These are phyloP conservation scores for Notoglanidium macrostoma DNA, from an alignment of 2,797 vertebrate species.

Conservation along the genomic window DNA sequence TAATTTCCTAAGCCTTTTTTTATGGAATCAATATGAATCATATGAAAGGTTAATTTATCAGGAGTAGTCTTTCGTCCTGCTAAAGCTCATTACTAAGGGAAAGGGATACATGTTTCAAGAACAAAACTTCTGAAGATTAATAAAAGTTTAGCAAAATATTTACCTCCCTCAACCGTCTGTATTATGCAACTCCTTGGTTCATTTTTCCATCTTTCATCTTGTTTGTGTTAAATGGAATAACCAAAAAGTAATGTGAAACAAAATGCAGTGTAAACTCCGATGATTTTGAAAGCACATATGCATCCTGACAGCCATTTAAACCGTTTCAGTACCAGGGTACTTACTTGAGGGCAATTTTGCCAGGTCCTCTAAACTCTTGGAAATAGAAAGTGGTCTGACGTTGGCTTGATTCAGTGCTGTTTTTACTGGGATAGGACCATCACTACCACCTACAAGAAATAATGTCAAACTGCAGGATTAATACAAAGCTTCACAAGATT, in stretches of 20 bases:
- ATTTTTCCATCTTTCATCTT: conserved; percentile 76
- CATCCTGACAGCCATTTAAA: neutral
- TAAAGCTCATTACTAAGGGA: neutral
- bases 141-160: conserved; percentile 65
- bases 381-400: conserved; percentile 79
- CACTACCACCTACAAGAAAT: conserved; percentile 79
- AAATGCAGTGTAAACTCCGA: conserved; percentile 1
- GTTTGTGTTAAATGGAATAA: conserved; percentile 62
- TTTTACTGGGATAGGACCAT: conserved; percentile 74
- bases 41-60: neutral
- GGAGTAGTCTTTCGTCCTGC: neutral
- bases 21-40: neutral
- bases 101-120: neutral
- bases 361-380: conserved; percentile 89
- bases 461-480: neutral
- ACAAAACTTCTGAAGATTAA: neutral
- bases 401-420: conserved; percentile 76
- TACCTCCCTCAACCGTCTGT: conserved; percentile 82
- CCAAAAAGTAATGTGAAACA: conserved; percentile 21
- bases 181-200: conserved; percentile 73
- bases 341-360: conserved; percentile 82
- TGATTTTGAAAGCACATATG: neutral
- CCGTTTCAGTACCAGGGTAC: conserved; percentile 48
- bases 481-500: neutral
- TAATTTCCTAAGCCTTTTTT: neutral